Percentiles rank a stretch among this genome's conserved stretches.
Conservation (phyloP, 2,797 vertebrate genomes). For the Megalops cyprinoides region DNA sequence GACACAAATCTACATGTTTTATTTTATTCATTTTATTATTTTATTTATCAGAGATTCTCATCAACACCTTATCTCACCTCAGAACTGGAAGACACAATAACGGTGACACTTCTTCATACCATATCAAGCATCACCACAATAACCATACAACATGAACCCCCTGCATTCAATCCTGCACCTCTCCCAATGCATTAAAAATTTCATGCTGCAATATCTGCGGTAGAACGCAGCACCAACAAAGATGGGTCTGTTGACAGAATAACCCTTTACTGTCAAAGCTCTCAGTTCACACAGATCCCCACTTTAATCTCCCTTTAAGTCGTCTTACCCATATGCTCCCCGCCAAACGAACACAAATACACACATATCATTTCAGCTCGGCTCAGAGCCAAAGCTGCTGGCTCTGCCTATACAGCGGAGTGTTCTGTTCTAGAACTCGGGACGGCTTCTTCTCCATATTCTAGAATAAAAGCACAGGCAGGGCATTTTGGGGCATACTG, state of each 20-base stretch:
- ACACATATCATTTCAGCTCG: background rate
- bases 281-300: background rate
- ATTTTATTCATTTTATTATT: too few species aligned
- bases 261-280: background rate
- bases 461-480: background rate
- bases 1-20: too few species aligned
- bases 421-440: background rate
- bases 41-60: too few species aligned
- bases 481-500: too few species aligned
- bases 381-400: background rate
- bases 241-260: background rate
- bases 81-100: too few species aligned
- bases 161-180: too few species aligned
- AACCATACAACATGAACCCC: too few species aligned
- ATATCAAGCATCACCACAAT: too few species aligned
- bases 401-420: background rate
- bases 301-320: background rate
- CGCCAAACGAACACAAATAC: background rate
- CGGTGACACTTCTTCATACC: too few species aligned
- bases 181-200: background rate
- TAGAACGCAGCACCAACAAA: background rate
- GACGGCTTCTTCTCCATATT: background rate
- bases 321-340: slow-evolving; percentile 16
- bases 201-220: background rate
- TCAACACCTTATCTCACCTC: too few species aligned